A percentile compares a stretch with the other conserved stretches of the same genome.
Evolutionary conservation across 1,140 invertebrate genomes (phyloP).

Genomic region (Uloborus diversus): DNA sequence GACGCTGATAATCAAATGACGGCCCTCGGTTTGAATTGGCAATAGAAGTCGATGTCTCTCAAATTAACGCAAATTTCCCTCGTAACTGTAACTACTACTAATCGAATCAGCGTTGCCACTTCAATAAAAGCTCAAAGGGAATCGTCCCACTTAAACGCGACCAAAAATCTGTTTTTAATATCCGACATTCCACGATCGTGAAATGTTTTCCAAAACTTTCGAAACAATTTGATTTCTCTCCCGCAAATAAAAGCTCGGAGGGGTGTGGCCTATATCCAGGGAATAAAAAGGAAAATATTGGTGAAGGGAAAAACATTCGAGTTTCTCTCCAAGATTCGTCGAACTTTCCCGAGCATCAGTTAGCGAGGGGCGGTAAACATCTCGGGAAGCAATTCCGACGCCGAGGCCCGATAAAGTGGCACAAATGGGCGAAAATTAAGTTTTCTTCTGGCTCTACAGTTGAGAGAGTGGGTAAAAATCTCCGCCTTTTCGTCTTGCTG

Average conservation of each 20-base stretch:
- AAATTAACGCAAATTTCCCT: constrained; percentile 46
- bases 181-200: constrained; percentile 32
- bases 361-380: constrained; percentile 49
- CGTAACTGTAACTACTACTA: constrained; percentile 12
- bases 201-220: constrained; percentile 54
- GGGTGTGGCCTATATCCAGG: neutral
- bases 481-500: constrained; percentile 36
- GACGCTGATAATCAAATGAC: constrained; percentile 1
- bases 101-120: constrained; percentile 39
- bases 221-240: constrained; percentile 51
- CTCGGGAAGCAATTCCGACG: constrained; percentile 42
- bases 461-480: constrained; percentile 24
- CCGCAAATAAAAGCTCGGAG: constrained; percentile 16
- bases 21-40: neutral
- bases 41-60: neutral
- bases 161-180: constrained; percentile 55
- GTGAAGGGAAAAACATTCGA: neutral
- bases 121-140: constrained; percentile 33
- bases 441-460: constrained; percentile 7
- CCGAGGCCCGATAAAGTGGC: constrained; percentile 43
- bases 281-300: neutral
- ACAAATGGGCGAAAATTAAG: constrained; percentile 55
- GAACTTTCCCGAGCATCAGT: constrained; percentile 34
- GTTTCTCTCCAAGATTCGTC: no score
- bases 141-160: neutral